Base-by-base conservation (phyloP, 1,140 invertebrate species). In the Odontomachus brunneus region DNA sequence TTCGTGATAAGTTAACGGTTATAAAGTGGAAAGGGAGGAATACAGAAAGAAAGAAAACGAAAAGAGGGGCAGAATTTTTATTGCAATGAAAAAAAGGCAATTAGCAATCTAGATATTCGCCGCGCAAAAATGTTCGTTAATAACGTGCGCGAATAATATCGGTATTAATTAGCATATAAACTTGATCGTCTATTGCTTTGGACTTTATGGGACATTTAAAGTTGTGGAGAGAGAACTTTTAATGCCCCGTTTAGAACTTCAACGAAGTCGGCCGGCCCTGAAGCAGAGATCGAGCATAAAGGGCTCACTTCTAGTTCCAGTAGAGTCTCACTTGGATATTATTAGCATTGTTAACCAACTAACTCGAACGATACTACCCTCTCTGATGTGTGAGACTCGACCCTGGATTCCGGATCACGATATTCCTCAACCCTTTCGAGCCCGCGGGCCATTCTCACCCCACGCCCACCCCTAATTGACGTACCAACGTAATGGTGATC, bases 291-390 rank as follows among this genome's bases (percentile, higher is more conserved):
- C 82, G 87, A 83, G 69, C 88, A 88, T 80, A 86, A 89, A 89
- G 85, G 88, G 86, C 88, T 85, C 86, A 66, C 86, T 65, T 81
- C 59, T 75, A 17, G 51, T 48, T 87, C 84, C 87, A 76, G 55
- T 44, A 76, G n/a, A n/a, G 60, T 82, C 72, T 84, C 90, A 87
- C 87, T 88, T 84, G 74, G 91, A 92, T 92, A 92, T 92, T 92
- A 93, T 93, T 93, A 93, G 92, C 92, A 93, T 93, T 93, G 92
- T 93, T 93, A 93, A 93, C 92, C 91, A 91, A 93, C 89, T 92
- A 91, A 93, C 91, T 91, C 75, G 83, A 88, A 84, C 87, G 86
- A 87, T 92, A 90, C 90, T 88, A 91, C 89, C 89, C 91, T 90
- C 91, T 90, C 88, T 86, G 76, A 88, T 84, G 84, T 86, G 88